Percentiles rank a stretch among this genome's conserved stretches.
phyloP scores from a whole-genome alignment of 1,140 invertebrate genomes.

The Homarus americanus region DNA sequence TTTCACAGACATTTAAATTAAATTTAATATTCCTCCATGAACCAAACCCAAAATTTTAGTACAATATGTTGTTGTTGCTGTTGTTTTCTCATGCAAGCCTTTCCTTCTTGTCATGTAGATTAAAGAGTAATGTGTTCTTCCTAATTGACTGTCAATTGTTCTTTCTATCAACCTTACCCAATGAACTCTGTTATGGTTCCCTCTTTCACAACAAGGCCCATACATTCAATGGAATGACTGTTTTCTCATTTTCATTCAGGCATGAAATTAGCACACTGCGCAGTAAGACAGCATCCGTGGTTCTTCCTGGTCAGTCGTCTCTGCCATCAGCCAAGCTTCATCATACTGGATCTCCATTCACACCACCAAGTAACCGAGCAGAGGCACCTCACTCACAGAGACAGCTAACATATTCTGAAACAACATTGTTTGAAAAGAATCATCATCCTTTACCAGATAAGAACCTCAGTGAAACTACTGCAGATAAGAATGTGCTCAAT shows the following conservation, averaged over 20 bases:
- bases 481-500: background rate
- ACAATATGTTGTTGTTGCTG: too few relatives aligned
- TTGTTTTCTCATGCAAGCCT: too few relatives aligned
- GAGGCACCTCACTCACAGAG: background rate
- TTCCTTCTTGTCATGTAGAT: too few relatives aligned
- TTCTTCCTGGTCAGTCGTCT: slow-evolving; percentile 38
- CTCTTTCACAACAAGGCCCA: too few relatives aligned
- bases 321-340: background rate
- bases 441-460: background rate
- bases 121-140: too few relatives aligned
- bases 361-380: background rate
- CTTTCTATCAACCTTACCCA: too few relatives aligned
- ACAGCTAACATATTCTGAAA: background rate
- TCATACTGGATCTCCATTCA: background rate
- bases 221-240: too few relatives aligned
- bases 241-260: slow-evolving; percentile 21
- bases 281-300: slow-evolving; percentile 41
- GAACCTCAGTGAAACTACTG: background rate
- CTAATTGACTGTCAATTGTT: too few relatives aligned
- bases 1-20: too few relatives aligned
- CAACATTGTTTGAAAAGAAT: background rate
- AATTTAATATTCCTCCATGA: too few relatives aligned
- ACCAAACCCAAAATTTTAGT: too few relatives aligned
- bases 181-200: too few relatives aligned
- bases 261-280: slow-evolving; percentile 43